A percentile compares a stretch with the other conserved stretches of the same genome.
These are phyloP conservation scores for Clarias macrocephalus DNA, from an alignment of 2,113 vertebrate species.

Conservation along the genomic window DNA sequence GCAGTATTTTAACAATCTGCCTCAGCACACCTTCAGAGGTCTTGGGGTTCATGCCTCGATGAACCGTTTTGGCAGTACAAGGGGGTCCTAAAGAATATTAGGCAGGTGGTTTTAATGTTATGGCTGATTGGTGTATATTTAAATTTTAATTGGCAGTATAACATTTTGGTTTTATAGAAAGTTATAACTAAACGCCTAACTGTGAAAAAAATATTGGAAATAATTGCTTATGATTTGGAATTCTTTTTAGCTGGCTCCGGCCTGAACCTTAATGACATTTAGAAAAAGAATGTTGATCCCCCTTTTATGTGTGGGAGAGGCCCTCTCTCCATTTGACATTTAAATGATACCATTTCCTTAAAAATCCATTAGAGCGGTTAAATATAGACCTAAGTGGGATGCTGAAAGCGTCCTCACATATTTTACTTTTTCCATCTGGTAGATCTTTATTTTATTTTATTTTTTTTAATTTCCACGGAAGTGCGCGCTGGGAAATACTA, in stretches of 20 bases:
- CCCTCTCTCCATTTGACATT: background rate
- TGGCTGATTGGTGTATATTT: too few relatives aligned
- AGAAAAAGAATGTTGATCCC: background rate
- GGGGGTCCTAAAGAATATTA: too few relatives aligned
- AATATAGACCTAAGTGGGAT: background rate
- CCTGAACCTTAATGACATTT: background rate
- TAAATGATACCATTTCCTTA: background rate
- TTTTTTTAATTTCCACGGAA: background rate
- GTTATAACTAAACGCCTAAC: background rate
- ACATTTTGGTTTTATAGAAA: too few relatives aligned
- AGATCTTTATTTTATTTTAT: background rate
- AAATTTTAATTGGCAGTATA: background rate
- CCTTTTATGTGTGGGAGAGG: background rate
- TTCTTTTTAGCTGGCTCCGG: background rate
- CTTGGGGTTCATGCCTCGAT: too few relatives aligned
- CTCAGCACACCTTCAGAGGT: too few relatives aligned
- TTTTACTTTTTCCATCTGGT: background rate
- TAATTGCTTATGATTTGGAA: background rate
- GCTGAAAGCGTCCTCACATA: background rate
- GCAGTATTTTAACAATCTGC: too few relatives aligned
- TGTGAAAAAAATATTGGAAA: background rate
- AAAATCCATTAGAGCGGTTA: background rate
- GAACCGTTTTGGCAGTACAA: too few relatives aligned
- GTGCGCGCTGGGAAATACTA: background rate
- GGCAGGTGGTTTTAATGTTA: too few relatives aligned